Conservation (phyloP, 1,140 invertebrate species). For the Lordiphosa stackelbergi region DNA sequence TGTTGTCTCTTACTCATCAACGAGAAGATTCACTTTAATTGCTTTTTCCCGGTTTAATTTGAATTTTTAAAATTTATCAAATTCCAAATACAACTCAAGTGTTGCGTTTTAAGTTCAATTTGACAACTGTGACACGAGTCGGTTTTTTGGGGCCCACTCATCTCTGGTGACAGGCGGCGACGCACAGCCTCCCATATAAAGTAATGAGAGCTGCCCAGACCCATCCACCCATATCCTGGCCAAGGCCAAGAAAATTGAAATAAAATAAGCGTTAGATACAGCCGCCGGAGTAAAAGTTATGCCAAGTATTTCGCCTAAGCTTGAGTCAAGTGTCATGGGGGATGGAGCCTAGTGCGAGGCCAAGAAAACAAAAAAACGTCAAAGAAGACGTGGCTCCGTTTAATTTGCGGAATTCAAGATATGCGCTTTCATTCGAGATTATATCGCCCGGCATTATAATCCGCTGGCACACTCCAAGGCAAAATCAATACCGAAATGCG, state of each 20-base stretch:
- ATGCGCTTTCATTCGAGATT: constrained; percentile 67
- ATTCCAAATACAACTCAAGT: too few relatives aligned
- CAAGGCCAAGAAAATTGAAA: constrained; percentile 43
- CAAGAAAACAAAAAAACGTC: constrained; percentile 22
- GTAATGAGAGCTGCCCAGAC: too few relatives aligned
- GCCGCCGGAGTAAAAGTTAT: constrained; percentile 46
- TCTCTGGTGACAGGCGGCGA: too few relatives aligned
- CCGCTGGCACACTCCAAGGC: constrained; percentile 20
- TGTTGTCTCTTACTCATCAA: too few relatives aligned
- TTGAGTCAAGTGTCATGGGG: constrained; percentile 49
- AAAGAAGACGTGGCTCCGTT: constrained; percentile 32
- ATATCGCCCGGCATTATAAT: constrained; percentile 57
- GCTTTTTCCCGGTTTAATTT: too few relatives aligned
- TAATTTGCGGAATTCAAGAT: constrained; percentile 70
- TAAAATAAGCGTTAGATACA: constrained; percentile 53
- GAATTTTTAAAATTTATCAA: too few relatives aligned
- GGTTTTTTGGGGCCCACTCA: too few relatives aligned
- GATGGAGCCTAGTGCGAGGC: constrained; percentile 12
- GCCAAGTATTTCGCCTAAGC: constrained; percentile 58
- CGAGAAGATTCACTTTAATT: too few relatives aligned
- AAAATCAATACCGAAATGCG: constrained; percentile 61
- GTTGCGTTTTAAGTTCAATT: too few relatives aligned
- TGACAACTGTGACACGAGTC: too few relatives aligned
- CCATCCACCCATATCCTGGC: too few relatives aligned
- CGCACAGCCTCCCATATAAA: too few relatives aligned